Evolutionary conservation across 2,797 vertebrate species (phyloP).

Genomic region (Carduelis carduelis): DNA sequence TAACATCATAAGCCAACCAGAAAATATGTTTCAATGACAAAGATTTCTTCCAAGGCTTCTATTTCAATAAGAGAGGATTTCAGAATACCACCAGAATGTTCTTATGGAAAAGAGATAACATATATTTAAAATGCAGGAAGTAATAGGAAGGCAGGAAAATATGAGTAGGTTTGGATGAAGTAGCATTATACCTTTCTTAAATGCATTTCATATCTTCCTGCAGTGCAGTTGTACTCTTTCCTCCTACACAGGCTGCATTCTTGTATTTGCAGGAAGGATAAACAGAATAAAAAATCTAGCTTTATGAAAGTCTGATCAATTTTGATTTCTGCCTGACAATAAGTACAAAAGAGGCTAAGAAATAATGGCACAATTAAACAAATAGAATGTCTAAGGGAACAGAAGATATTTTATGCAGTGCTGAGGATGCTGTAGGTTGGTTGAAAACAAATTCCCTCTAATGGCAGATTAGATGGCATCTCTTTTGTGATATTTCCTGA

Average conservation of each 20-base stretch:
- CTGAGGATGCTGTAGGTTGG: background rate
- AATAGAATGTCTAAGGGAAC: background rate
- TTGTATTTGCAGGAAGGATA: background rate
- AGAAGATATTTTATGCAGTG: background rate
- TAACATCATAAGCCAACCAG: slow-evolving; percentile 49
- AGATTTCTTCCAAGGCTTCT: slow-evolving; percentile 46
- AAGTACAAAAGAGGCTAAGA: background rate
- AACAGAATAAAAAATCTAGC: background rate
- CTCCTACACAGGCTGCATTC: background rate
- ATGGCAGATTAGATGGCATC: background rate
- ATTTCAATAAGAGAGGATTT: slow-evolving; percentile 25
- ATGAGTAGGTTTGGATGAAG: background rate
- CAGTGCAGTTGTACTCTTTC: background rate
- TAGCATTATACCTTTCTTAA: background rate
- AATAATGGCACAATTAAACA: background rate
- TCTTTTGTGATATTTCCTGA: background rate
- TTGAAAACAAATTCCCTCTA: background rate
- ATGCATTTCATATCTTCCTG: background rate
- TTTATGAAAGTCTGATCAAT: background rate
- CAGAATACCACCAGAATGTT: slow-evolving; percentile 28
- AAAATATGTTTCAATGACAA: slow-evolving; percentile 62
- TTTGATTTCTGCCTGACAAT: background rate
- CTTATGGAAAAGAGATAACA: background rate
- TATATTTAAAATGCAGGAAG: background rate
- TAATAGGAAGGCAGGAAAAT: background rate